Percentiles rank a stretch among this genome's conserved stretches.
These are phyloP conservation scores for Syngnathus rostellatus DNA, from an alignment of 2,797 vertebrate genomes.

Conservation along the genomic window DNA sequence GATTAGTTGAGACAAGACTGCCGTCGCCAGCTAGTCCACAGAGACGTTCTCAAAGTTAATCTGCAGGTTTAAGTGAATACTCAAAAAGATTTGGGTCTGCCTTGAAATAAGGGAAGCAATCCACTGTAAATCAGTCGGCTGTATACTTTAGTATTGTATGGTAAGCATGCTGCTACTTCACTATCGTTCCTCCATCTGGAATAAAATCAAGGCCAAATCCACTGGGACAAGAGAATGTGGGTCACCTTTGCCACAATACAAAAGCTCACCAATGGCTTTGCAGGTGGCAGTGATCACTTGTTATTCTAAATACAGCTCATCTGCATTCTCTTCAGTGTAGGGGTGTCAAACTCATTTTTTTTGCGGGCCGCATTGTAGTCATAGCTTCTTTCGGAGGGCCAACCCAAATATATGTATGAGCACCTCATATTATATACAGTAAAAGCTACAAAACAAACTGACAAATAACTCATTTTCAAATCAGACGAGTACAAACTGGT, in stretches of 20 bases:
- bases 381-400: too few species aligned
- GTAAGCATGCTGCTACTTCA: constrained; percentile 9
- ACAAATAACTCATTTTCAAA: too few species aligned
- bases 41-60: constrained; percentile 7
- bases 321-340: constrained; percentile 11
- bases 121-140: too few species aligned
- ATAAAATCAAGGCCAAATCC: constrained; percentile 35
- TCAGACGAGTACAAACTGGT: too few species aligned
- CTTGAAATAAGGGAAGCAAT: background rate
- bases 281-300: constrained; percentile 34
- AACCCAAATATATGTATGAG: too few species aligned
- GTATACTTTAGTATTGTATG: constrained; percentile 17
- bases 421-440: too few species aligned
- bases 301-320: constrained; percentile 47
- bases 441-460: too few species aligned
- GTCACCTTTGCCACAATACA: constrained; percentile 37
- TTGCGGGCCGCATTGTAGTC: too few species aligned
- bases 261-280: constrained; percentile 12
- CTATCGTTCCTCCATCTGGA: background rate
- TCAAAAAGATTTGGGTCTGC: background rate
- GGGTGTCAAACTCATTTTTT: too few species aligned
- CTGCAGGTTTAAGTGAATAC: background rate
- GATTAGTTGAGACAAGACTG: constrained; percentile 27
- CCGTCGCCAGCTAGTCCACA: constrained; percentile 32
- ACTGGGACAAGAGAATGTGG: constrained; percentile 44